Conservation (phyloP, 2,797 vertebrate genomes). For the Hafferia zeledoni region DNA sequence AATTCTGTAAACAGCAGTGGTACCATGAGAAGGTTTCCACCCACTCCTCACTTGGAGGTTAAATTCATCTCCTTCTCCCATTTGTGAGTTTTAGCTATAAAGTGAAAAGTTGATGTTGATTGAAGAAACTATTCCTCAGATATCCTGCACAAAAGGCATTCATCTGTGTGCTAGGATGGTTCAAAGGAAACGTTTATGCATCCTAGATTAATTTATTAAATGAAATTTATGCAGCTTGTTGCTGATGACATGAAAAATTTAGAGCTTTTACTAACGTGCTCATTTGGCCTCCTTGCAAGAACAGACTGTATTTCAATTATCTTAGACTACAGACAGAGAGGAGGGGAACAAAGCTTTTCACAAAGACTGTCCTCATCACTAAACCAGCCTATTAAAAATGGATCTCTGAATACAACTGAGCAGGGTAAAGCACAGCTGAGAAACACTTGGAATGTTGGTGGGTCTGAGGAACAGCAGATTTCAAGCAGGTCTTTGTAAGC, state of each 20-base stretch:
- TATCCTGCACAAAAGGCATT: conserved; percentile 15
- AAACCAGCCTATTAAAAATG: background rate
- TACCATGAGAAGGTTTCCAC: background rate
- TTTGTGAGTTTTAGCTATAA: conserved; percentile 8
- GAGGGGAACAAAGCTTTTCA: conserved; percentile 48
- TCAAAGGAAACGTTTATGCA: conserved; percentile 59
- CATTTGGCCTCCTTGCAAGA: conserved; percentile 42
- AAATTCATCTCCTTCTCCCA: background rate
- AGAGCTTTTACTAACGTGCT: conserved; percentile 25
- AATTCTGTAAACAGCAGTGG: conserved; percentile 14
- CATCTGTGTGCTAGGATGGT: conserved; percentile 12
- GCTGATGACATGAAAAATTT: conserved; percentile 62
- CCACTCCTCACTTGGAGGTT: conserved; percentile 11
- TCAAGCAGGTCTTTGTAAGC: background rate
- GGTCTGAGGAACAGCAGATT: fast-evolving
- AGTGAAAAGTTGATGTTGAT: conserved; percentile 22
- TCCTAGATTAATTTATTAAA: conserved; percentile 62
- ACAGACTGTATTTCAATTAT: conserved; percentile 49
- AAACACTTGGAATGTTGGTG: background rate
- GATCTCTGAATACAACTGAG: background rate
- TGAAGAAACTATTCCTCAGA: conserved; percentile 47
- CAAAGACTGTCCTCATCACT: conserved; percentile 11
- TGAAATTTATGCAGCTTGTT: conserved; percentile 66
- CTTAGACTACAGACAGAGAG: conserved; percentile 22
- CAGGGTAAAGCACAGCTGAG: background rate